These are phyloP conservation scores for Bellardia pandia DNA, from an alignment of 2,888 invertebrate genomes.

Conservation along the genomic window DNA sequence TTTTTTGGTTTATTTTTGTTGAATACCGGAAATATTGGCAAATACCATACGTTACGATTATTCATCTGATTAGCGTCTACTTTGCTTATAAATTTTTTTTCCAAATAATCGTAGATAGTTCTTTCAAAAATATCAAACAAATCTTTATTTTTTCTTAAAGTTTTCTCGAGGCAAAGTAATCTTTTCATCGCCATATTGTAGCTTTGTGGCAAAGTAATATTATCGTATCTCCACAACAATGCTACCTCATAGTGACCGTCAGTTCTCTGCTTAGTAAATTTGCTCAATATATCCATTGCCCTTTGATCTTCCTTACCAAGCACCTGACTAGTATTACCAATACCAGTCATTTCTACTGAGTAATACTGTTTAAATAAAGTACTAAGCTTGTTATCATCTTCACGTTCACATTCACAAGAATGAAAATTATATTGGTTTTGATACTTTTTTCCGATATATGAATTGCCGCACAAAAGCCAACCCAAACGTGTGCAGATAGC, in stretches of 20 bases:
- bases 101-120: constrained; percentile 62
- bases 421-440: constrained; percentile 6
- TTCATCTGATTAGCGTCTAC: neutral
- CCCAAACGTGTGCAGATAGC: constrained; percentile 32
- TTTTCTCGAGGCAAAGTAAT: constrained; percentile 15
- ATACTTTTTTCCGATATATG: neutral
- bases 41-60: constrained; percentile 73
- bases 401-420: constrained; percentile 25
- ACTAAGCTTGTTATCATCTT: constrained; percentile 1
- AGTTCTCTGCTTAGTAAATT: constrained; percentile 9
- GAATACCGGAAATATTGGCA: constrained; percentile 74
- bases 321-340: neutral
- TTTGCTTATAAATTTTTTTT: constrained; percentile 21
- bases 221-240: constrained; percentile 39
- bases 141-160: constrained; percentile 6
- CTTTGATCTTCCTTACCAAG: constrained; percentile 30
- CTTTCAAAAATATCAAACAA: constrained; percentile 25
- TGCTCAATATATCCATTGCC: constrained; percentile 8
- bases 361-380: constrained; percentile 26
- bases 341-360: constrained; percentile 8
- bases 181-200: constrained; percentile 49
- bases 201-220: constrained; percentile 32
- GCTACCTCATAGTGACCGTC: constrained; percentile 37
- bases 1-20: constrained; percentile 55
- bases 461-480: constrained; percentile 29